Evolutionary conservation across 2,113 vertebrate genomes (phyloP).

Genomic region (Gnathonemus longibarbis): DNA sequence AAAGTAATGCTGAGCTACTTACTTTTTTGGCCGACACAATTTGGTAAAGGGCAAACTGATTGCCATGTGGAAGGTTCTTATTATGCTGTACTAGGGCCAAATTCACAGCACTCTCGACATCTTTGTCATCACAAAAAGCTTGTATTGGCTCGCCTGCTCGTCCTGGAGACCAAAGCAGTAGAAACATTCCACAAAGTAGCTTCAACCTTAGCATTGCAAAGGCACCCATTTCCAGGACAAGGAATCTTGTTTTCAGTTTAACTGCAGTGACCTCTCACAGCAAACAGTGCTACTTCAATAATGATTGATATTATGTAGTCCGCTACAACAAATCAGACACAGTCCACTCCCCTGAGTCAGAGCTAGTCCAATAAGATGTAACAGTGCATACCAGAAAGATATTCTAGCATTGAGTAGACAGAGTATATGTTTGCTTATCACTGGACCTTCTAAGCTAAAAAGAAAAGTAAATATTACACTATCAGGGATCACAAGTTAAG

Average conservation of each 20-base stretch:
- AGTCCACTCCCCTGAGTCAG: constrained; percentile 16
- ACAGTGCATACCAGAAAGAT: constrained; percentile 1
- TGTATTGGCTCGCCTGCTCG: background rate
- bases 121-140: constrained; percentile 33
- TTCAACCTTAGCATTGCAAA: constrained; percentile 21
- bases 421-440: constrained; percentile 39
- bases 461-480: constrained; percentile 30
- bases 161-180: constrained; percentile 22
- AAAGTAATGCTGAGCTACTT: background rate
- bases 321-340: background rate
- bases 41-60: constrained; percentile 37
- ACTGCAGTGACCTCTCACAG: background rate
- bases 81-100: constrained; percentile 27
- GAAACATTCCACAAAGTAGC: constrained; percentile 25
- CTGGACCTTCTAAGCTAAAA: constrained; percentile 2
- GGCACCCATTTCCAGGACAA: background rate
- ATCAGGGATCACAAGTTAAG: background rate
- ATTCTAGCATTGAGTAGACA: constrained; percentile 14
- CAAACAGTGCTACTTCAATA: constrained; percentile 21
- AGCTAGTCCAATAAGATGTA: constrained; percentile 28
- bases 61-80: constrained; percentile 21
- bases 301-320: constrained; percentile 25
- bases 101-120: constrained; percentile 23
- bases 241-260: background rate
- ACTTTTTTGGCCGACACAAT: constrained; percentile 37